A percentile compares a stretch with the other conserved stretches of the same genome.
These are phyloP conservation scores for Solen grandis DNA, from an alignment of 1,140 invertebrate genomes.

Conservation along the genomic window DNA sequence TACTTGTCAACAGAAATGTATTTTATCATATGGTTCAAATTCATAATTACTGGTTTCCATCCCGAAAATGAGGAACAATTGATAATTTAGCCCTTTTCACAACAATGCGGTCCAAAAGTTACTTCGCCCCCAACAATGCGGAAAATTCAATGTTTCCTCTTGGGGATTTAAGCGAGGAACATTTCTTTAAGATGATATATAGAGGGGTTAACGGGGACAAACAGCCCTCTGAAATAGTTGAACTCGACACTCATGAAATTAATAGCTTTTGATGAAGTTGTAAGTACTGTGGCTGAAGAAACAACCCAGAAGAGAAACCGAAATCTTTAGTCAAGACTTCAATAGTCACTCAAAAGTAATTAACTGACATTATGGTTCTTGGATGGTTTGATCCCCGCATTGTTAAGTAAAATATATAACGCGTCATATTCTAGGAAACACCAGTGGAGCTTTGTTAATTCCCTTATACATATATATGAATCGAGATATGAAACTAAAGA, in stretches of 20 bases:
- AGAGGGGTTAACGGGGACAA: conserved; percentile 29
- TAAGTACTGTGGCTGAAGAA: conserved; percentile 13
- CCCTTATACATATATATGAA: no score
- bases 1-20: conserved; percentile 43
- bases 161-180: not conserved
- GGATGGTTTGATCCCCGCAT: no score
- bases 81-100: conserved; percentile 42
- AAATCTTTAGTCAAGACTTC: no score
- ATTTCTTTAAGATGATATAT: conserved; percentile 21
- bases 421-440: no score
- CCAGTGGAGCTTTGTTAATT: no score
- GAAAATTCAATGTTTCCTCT: conserved; percentile 46
- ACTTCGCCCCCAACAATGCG: conserved; percentile 40
- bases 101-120: conserved; percentile 37
- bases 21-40: conserved; percentile 50
- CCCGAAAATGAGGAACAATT: conserved; percentile 44
- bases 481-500: no score
- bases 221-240: conserved; percentile 29
- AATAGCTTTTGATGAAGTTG: conserved; percentile 53
- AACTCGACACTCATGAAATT: conserved; percentile 42
- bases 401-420: no score
- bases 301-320: no score
- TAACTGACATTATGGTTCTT: no score
- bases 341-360: no score
- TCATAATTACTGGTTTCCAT: conserved; percentile 35